Conservation (phyloP, 2,888 invertebrate species). For the Zelleria hepariella region DNA sequence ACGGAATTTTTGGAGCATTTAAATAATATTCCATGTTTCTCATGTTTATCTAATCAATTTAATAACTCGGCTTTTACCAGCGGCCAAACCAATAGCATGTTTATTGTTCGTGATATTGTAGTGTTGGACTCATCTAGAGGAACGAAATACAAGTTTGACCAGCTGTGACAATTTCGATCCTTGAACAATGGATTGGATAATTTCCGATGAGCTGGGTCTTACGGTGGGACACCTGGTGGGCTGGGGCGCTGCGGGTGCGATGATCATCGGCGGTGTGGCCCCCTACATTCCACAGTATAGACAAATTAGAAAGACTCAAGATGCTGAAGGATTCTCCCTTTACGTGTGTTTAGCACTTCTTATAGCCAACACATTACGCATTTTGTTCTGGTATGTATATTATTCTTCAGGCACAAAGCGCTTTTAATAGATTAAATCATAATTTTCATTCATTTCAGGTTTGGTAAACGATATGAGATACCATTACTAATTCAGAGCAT, state of each 20-base stretch:
- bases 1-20: not conserved
- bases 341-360: constrained; percentile 96
- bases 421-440: no score
- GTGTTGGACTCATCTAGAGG: not conserved
- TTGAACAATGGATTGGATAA: constrained; percentile 80
- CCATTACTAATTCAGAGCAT: constrained; percentile 96
- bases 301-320: constrained; percentile 91
- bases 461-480: constrained; percentile 97
- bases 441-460: no score
- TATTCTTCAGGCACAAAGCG: not conserved
- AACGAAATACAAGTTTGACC: not conserved
- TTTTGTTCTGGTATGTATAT: constrained; percentile 93
- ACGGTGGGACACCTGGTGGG: constrained; percentile 83
- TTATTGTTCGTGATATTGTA: not conserved
- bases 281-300: constrained; percentile 97
- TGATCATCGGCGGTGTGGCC: constrained; percentile 95
- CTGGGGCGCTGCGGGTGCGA: constrained; percentile 87
- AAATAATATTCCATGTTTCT: not conserved
- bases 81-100: not conserved
- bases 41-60: not conserved
- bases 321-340: constrained; percentile 97
- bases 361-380: constrained; percentile 95
- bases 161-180: constrained; percentile 8
- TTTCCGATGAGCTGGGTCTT: constrained; percentile 80
- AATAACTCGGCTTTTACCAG: not conserved